Evolutionary conservation across 1,140 invertebrate genomes (phyloP).

Genomic region (Carposina sasakii): DNA sequence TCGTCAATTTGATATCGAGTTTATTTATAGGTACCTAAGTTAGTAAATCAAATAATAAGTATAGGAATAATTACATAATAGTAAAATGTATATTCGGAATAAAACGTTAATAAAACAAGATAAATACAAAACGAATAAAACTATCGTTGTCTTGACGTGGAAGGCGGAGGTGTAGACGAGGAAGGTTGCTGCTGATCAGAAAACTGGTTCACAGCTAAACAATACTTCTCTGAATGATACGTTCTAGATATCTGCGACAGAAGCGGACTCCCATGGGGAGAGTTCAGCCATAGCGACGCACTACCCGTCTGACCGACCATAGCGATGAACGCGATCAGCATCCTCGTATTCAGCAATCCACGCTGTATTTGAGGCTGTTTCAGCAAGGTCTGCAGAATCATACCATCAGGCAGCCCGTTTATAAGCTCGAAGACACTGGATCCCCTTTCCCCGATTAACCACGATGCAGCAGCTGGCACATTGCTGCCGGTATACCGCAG

Average conservation of each 20-base stretch:
- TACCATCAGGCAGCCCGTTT: slow-evolving; percentile 50
- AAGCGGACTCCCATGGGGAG: slow-evolving; percentile 54
- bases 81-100: too few species aligned
- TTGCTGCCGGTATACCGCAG: slow-evolving; percentile 48
- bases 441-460: slow-evolving; percentile 53
- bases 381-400: slow-evolving; percentile 50
- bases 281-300: slow-evolving; percentile 56
- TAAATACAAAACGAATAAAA: background rate
- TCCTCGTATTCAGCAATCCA: slow-evolving; percentile 55
- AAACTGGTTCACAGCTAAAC: slow-evolving; percentile 60
- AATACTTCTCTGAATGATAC: slow-evolving; percentile 63
- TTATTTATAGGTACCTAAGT: too few species aligned
- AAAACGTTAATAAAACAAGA: too few species aligned
- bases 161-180: slow-evolving; percentile 24
- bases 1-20: too few species aligned
- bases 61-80: too few species aligned
- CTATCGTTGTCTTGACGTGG: slow-evolving; percentile 42
- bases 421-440: slow-evolving; percentile 55
- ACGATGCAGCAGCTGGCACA: slow-evolving; percentile 55
- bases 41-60: too few species aligned
- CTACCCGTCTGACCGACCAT: slow-evolving; percentile 58
- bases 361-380: slow-evolving; percentile 60
- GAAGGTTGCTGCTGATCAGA: slow-evolving; percentile 30
- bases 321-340: slow-evolving; percentile 62
- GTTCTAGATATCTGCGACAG: slow-evolving; percentile 59